Conservation (phyloP, 2,797 vertebrate species). For the Sphenopsis melanotis region DNA sequence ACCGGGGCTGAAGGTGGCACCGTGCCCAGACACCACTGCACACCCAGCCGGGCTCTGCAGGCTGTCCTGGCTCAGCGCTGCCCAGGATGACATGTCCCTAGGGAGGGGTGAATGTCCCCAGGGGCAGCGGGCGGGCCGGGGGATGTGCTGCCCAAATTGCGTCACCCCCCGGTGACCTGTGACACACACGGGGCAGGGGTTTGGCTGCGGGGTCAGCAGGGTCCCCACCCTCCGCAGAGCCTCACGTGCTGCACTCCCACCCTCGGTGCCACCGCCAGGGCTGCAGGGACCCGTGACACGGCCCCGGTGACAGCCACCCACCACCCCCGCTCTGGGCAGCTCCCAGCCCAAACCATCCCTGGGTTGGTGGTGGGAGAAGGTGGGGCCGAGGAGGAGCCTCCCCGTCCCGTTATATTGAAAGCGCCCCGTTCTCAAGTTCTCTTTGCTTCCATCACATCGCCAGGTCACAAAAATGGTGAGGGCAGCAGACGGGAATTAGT, state of each 20-base stretch:
- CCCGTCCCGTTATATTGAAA: neutral
- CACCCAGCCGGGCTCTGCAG: fast-evolving
- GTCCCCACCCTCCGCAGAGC: neutral
- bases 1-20: neutral
- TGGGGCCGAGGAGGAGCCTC: slow-evolving; percentile 24
- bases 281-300: neutral
- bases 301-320: neutral
- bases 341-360: neutral
- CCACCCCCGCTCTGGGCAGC: neutral
- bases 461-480: slow-evolving; percentile 52
- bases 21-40: fast-evolving
- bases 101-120: neutral
- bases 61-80: neutral
- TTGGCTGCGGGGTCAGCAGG: neutral
- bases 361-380: neutral
- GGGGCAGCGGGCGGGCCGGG: neutral
- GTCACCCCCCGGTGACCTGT: neutral
- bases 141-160: neutral
- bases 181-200: neutral
- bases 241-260: neutral
- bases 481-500: neutral
- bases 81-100: neutral
- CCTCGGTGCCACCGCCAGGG: neutral
- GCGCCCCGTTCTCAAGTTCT: fast-evolving
- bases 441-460: neutral